A percentile compares a stretch with the other conserved stretches of the same genome.
These are phyloP conservation scores for Scolopax mira DNA, from an alignment of 2,113 vertebrate species.

Conservation along the genomic window DNA sequence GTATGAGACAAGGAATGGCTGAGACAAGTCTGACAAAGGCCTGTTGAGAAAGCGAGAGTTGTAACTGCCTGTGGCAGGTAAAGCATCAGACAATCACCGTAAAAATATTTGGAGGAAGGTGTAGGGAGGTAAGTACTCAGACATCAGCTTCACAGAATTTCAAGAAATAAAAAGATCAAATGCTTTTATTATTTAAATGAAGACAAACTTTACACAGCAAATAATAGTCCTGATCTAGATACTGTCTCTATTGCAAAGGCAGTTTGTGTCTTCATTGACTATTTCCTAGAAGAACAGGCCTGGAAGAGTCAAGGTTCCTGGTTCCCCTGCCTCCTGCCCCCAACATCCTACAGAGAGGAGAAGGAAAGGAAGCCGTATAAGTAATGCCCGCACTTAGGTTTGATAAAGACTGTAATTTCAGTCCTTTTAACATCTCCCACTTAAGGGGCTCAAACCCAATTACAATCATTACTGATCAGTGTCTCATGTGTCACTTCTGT, in stretches of 20 bases:
- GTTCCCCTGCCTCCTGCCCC: background rate
- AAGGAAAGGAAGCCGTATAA: rapidly evolving
- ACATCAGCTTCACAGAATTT: background rate
- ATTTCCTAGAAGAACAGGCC: background rate
- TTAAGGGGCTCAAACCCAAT: background rate
- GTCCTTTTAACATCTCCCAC: background rate
- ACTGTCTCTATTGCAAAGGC: background rate
- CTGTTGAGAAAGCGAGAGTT: background rate
- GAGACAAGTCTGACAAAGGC: background rate
- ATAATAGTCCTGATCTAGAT: background rate
- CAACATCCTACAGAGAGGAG: background rate
- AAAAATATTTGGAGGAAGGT: background rate
- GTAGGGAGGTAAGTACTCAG: background rate
- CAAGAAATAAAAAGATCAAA: background rate
- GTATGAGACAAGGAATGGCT: background rate
- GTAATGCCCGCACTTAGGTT: background rate
- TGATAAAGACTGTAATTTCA: background rate
- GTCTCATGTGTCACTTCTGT: background rate
- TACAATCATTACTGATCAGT: background rate
- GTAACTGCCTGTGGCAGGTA: too few species aligned
- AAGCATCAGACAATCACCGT: background rate
- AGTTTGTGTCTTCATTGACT: background rate
- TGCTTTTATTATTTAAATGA: background rate
- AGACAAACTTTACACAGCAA: background rate
- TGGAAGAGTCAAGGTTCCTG: background rate